Evolutionary conservation across 1,140 invertebrate genomes (phyloP).

Genomic region (Drosophila orena): DNA sequence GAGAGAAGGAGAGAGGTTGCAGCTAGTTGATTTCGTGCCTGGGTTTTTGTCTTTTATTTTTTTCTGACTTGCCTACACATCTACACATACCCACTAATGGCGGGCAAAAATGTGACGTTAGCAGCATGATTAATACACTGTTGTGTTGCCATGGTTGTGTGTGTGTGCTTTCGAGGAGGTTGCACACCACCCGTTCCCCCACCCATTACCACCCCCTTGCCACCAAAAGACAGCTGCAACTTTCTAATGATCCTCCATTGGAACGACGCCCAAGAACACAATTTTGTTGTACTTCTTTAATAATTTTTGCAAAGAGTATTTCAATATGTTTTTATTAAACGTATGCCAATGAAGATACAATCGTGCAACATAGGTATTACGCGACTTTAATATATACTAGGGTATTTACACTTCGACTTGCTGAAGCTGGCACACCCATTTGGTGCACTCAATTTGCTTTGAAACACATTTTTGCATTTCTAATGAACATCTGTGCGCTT

Average conservation of each 20-base stretch:
- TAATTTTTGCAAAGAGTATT: neutral
- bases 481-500: constrained; percentile 25
- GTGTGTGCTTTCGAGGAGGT: constrained; percentile 4
- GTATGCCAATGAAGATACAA: too few species aligned
- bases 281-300: neutral
- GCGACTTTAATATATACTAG: neutral
- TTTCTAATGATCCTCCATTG: constrained; percentile 64
- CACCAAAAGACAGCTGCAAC: constrained; percentile 49
- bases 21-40: constrained; percentile 36
- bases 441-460: constrained; percentile 12
- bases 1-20: constrained; percentile 49
- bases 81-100: constrained; percentile 6
- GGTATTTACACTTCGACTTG: neutral
- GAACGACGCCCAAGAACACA: constrained; percentile 20
- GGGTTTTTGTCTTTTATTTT: constrained; percentile 29
- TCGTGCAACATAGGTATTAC: neutral
- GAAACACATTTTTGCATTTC: constrained; percentile 32
- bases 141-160: constrained; percentile 1
- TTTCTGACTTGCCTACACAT: constrained; percentile 11
- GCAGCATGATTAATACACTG: constrained; percentile 26
- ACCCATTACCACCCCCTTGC: neutral
- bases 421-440: neutral
- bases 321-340: too few species aligned
- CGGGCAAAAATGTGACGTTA: constrained; percentile 32
- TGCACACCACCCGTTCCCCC: neutral